Percentiles rank a stretch among this genome's conserved stretches.
phyloP scores from a whole-genome alignment of 2,113 vertebrate genomes.

The Leptosomus discolor region DNA sequence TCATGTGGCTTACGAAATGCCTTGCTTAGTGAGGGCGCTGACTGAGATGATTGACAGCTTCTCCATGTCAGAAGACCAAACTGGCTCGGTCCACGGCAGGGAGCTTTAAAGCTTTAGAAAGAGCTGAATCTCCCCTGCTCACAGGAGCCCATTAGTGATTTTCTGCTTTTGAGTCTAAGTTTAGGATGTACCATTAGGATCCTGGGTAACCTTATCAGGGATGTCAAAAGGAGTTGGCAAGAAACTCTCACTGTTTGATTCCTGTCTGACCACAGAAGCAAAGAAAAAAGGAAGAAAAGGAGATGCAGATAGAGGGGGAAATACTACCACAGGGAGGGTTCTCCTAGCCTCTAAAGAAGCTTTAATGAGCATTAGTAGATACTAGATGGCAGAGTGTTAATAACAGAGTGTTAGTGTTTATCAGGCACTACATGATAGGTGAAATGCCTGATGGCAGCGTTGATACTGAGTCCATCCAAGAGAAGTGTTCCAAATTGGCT shows the following conservation, averaged over 20 bases:
- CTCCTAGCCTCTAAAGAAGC: background rate
- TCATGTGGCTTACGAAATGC: background rate
- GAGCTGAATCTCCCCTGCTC: background rate
- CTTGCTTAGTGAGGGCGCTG: background rate
- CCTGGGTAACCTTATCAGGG: background rate
- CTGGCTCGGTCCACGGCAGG: background rate
- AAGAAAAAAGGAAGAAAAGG: background rate
- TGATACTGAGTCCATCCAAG: background rate
- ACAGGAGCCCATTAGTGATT: conserved; percentile 28
- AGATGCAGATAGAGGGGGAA: background rate
- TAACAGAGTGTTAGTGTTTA: background rate
- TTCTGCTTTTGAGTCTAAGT: background rate
- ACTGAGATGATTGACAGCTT: background rate
- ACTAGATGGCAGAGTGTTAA: background rate
- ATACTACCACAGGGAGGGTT: background rate
- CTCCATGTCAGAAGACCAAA: background rate
- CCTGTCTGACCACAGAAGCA: background rate
- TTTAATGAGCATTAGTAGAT: background rate
- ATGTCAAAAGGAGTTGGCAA: background rate
- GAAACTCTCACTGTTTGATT: background rate
- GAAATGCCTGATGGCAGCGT: background rate
- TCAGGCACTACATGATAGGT: background rate
- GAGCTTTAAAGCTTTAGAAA: background rate
- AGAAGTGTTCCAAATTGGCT: background rate
- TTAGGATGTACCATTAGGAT: background rate